These are phyloP conservation scores for Dolichopus griseipennis DNA, from an alignment of 2,888 invertebrate genomes.

Conservation along the genomic window DNA sequence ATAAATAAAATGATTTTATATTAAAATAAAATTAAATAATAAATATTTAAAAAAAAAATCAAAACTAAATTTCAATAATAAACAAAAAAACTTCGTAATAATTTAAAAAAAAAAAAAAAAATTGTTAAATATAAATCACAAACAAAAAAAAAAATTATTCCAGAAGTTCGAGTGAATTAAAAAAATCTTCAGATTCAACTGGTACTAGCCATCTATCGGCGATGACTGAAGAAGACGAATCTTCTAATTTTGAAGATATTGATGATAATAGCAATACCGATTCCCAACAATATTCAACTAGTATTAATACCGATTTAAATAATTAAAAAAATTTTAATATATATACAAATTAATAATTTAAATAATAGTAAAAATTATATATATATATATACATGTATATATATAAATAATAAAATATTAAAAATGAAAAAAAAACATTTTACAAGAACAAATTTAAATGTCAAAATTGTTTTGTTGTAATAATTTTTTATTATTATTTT, in stretches of 20 bases:
- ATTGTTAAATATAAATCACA: background rate
- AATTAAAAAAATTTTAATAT: background rate
- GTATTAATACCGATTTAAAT: constrained; percentile 1
- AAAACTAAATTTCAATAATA: too few species aligned
- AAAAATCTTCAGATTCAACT: constrained; percentile 34
- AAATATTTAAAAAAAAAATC: too few species aligned
- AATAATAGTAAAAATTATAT: background rate
- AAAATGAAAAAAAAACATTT: too few species aligned
- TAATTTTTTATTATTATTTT: too few species aligned
- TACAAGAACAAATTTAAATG: too few species aligned
- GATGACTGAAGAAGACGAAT: constrained; percentile 70
- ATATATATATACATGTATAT: background rate
- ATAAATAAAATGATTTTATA: too few species aligned
- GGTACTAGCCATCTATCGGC: constrained; percentile 64
- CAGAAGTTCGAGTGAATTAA: constrained; percentile 4
- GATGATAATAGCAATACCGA: background rate
- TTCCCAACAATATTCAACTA: constrained; percentile 8
- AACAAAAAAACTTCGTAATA: too few species aligned
- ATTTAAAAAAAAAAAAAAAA: background rate
- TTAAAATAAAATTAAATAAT: too few species aligned
- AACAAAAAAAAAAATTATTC: background rate
- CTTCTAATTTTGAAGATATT: constrained; percentile 9
- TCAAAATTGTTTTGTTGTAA: too few species aligned
- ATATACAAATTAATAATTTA: background rate
- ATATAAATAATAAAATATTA: background rate